Evolutionary conservation across 2,797 vertebrate species (phyloP).

Genomic region (Gadopsis bispinosus): DNA sequence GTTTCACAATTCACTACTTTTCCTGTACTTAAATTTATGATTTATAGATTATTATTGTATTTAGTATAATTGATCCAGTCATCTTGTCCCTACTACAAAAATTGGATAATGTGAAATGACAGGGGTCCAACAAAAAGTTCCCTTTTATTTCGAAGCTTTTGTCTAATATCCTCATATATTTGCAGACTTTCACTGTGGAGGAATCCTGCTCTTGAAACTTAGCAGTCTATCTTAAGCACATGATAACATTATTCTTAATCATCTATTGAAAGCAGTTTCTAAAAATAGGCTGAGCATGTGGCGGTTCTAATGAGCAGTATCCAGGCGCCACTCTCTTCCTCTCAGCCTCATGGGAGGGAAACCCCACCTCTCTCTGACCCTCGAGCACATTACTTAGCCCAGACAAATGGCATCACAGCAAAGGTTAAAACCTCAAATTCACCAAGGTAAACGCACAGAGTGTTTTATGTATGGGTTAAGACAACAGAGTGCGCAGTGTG

Average conservation of each 20-base stretch:
- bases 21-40: not conserved
- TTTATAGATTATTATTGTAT: not conserved
- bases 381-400: constrained; percentile 58
- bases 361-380: constrained; percentile 60
- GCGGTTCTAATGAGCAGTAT: constrained; percentile 26
- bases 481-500: constrained; percentile 59
- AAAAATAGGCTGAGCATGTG: constrained; percentile 46
- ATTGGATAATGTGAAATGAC: not conserved
- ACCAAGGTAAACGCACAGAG: constrained; percentile 29
- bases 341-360: constrained; percentile 46
- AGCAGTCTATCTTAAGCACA: not conserved
- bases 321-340: constrained; percentile 62
- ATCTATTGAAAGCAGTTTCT: constrained; percentile 18
- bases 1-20: constrained; percentile 3
- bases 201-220: not conserved
- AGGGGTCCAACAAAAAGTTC: not conserved
- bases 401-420: constrained; percentile 68
- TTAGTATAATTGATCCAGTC: not conserved
- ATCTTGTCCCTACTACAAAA: not conserved
- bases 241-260: constrained; percentile 19
- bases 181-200: not conserved
- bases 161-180: not conserved
- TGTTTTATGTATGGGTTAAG: constrained; percentile 61
- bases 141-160: not conserved
- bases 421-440: constrained; percentile 79